Evolutionary conservation across 2,113 vertebrate species (phyloP), one percentile per base, ranked within the genome.

Genomic region (Terrapene triunguis): DNA sequence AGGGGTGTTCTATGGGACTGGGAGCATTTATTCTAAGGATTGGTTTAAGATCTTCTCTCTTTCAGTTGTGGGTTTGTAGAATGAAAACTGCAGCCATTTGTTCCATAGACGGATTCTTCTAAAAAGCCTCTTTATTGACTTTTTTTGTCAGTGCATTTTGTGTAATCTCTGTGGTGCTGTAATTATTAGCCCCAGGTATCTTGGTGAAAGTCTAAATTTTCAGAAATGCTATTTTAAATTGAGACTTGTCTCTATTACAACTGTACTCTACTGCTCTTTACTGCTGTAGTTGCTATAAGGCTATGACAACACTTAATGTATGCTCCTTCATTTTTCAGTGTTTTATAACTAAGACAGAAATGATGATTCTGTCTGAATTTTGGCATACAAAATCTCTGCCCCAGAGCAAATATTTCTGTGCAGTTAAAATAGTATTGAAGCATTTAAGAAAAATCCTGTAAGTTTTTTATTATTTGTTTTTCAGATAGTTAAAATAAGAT

Each of bases 171-270:
- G 44, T 88, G 87, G 54, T 89, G 65, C 38, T 96, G 16, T 97
- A 97, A 97, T 97, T 96, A 85, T 89, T 95, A 96, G 93, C 87
- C 94, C 55, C 92, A 82, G 82, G 69, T 92, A 96, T 96, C 94
- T 92, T 93, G 92, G 69, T 62, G 87, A 95, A 97, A 92, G 87
- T n/a, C 82, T 80, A 94, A 48, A 82, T 93, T 94, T 13, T 92
- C 85, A 94, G 44, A 89, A 96, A 90, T 90, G 80, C 89, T 96
- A 65, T 80, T 93, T 96, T 96, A 96, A 98, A 96, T 65, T 91
- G 86, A 96, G 87, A 76, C 21, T 48, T 96, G 44, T 95, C 47
- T 94, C 95, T 80, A 85, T 95, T 88, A 91, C 89, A 92, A 80
- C 44, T 89, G 76, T 87, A 85, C 44, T 74, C 65, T 72, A 88